These are phyloP conservation scores for Cecidostiba fungosa DNA, from an alignment of 2,888 invertebrate genomes.

Conservation along the genomic window DNA sequence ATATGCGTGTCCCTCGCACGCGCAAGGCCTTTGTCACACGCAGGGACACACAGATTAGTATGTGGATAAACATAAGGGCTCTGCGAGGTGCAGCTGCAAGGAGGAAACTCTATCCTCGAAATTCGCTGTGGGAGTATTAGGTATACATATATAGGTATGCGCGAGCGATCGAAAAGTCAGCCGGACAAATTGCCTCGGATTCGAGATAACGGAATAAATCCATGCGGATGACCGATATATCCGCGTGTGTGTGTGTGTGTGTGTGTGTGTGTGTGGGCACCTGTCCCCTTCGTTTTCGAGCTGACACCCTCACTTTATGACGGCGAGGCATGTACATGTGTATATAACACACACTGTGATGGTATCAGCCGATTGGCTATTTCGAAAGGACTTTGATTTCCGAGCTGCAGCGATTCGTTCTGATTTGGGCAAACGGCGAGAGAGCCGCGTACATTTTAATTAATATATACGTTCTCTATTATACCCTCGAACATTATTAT, in stretches of 20 bases:
- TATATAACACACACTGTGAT: background rate
- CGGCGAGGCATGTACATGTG: background rate
- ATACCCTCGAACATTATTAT: background rate
- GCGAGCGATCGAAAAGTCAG: conserved; percentile 59
- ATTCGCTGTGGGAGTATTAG: background rate
- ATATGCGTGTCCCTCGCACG: conserved; percentile 15
- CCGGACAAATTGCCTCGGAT: conserved; percentile 62
- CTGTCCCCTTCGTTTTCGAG: conserved; percentile 39
- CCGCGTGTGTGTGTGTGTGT: too few relatives aligned
- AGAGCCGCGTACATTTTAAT: background rate
- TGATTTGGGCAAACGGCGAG: background rate
- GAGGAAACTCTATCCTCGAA: background rate
- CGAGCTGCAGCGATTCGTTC: background rate
- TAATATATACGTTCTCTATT: background rate
- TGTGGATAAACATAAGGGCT: conserved; percentile 69
- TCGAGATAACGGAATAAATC: conserved; percentile 62
- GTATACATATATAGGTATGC: too few relatives aligned
- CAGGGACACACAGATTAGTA: conserved; percentile 68
- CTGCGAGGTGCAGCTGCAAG: conserved; percentile 46
- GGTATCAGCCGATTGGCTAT: background rate
- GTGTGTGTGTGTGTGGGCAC: background rate
- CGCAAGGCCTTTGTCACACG: conserved; percentile 46
- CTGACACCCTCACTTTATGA: conserved; percentile 53
- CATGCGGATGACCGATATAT: conserved; percentile 31
- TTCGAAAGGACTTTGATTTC: background rate